Evolutionary conservation across 64 coral and sea anemone species (phyloP).

Genomic region (Pocillopora damicornis): DNA sequence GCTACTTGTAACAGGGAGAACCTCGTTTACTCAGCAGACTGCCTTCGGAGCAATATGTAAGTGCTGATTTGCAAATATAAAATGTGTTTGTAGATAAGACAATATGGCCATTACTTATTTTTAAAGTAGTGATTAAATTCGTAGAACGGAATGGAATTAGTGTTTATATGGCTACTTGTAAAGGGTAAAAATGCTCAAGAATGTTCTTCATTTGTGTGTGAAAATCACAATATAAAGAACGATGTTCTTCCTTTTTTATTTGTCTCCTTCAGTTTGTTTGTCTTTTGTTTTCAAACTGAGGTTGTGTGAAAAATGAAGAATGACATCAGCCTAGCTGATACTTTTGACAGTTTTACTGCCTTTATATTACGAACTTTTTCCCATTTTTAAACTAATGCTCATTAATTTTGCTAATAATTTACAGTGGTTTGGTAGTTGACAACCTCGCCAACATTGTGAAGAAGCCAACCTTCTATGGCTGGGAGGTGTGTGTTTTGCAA

Average conservation of each 20-base stretch:
- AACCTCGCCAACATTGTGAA: conserved; percentile 65
- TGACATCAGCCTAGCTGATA: too few relatives aligned
- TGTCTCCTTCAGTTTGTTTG: too few relatives aligned
- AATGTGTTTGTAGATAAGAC: background rate
- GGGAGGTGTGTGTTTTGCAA: conserved; percentile 69
- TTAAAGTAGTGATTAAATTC: background rate
- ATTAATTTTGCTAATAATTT: background rate
- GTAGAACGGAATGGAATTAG: too few relatives aligned
- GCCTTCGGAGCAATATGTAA: conserved; percentile 72
- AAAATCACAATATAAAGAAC: too few relatives aligned
- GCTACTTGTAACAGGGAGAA: conserved; percentile 84
- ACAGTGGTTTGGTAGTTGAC: conserved; percentile 66
- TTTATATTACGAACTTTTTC: background rate
- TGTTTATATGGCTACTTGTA: too few relatives aligned
- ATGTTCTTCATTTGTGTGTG: too few relatives aligned
- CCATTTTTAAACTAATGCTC: background rate
- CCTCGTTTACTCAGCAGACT: conserved; percentile 82
- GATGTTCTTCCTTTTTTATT: too few relatives aligned
- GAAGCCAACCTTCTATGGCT: conserved; percentile 63
- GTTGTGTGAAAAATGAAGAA: too few relatives aligned
- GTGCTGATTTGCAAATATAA: background rate
- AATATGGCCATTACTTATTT: background rate
- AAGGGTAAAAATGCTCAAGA: too few relatives aligned
- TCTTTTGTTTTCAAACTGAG: too few relatives aligned
- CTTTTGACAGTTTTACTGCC: too few relatives aligned